phyloP scores from a whole-genome alignment of 1,140 invertebrate genomes.

The Zaprionus lachaisei region DNA sequence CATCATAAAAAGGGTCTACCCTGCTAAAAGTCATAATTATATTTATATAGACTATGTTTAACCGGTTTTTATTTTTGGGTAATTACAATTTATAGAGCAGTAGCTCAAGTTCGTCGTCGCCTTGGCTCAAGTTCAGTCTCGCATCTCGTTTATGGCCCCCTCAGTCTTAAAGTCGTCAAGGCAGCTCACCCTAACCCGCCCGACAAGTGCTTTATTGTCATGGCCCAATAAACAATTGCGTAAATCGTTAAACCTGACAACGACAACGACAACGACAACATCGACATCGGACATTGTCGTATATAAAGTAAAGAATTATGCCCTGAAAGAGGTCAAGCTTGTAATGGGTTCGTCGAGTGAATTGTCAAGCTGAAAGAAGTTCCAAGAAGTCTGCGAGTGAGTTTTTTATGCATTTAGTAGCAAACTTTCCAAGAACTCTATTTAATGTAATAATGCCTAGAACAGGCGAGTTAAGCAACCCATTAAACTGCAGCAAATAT shows the following conservation, averaged over 20 bases:
- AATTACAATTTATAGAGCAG: conserved; percentile 32
- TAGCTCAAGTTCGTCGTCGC: conserved; percentile 18
- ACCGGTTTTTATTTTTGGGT: neutral
- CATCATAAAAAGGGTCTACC: neutral
- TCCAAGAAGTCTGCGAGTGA: neutral
- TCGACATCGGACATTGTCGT: neutral
- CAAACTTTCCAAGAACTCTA: neutral
- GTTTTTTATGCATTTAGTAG: neutral
- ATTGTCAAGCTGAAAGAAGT: neutral
- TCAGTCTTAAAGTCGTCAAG: conserved; percentile 23
- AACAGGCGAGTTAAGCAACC: neutral
- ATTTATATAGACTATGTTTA: neutral
- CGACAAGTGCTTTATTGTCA: conserved; percentile 36
- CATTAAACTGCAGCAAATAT: neutral
- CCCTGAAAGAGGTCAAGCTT: conserved; percentile 18
- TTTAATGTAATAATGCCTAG: neutral
- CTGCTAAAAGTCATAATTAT: conserved; percentile 4
- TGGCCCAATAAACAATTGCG: conserved; percentile 51
- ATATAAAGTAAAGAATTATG: conserved; percentile 15
- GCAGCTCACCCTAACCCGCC: conserved; percentile 8
- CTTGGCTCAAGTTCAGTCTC: neutral
- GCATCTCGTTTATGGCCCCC: neutral
- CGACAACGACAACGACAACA: conserved; percentile 28
- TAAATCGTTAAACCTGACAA: conserved; percentile 30
- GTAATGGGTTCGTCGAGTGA: neutral